Base-by-base conservation (phyloP, 1,140 invertebrate species). In the Nephila pilipes region DNA sequence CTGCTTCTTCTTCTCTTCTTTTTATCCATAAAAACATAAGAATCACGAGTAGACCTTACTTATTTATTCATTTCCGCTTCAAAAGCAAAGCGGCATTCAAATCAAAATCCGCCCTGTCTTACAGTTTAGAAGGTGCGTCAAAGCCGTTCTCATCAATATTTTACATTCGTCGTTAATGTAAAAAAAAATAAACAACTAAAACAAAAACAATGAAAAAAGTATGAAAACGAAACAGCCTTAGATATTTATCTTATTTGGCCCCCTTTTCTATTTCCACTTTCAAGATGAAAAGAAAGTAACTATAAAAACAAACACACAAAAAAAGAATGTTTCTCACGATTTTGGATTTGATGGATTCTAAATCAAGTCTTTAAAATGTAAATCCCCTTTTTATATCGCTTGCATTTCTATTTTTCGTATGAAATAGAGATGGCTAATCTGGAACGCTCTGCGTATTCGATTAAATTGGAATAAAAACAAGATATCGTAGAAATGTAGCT, bases 311-410 rank as follows among this genome's bases (percentile, higher is more conserved):
- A 65, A 65, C 10, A 69, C 14, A 0, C 0, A 32, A 36, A 69
- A 69, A 36, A 75, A 69, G 65, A 69, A 75, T 29, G 32, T 36
- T 75, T 75, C 69, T 75, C 29, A 16, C 69, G 69, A n/a, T 69
- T 75, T 36, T 12, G 80, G n/a, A n/a, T 80, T 60, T 90, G 88
- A 90, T 90, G 88, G 75, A 81, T 90, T 90, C 36, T n/a, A 81
- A 90, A 81, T 90, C 75, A 58, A 58, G 55, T 58, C 54, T 81
- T 81, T 90, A 90, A 90, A 90, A 90, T 80, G 69, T 58, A 90
- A 90, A 90, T 90, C 69, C 69, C 85, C 38, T 46, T 80, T n/a
- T 58, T 80, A 55, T 90, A 46, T 57, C 36, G 58, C 85, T 22
- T 54, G 12, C 5, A 55, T 81, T 55, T 81, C 25, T 65, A 12